Evolutionary conservation across 2,113 vertebrate species (phyloP).

Genomic region (Origma solitaria): DNA sequence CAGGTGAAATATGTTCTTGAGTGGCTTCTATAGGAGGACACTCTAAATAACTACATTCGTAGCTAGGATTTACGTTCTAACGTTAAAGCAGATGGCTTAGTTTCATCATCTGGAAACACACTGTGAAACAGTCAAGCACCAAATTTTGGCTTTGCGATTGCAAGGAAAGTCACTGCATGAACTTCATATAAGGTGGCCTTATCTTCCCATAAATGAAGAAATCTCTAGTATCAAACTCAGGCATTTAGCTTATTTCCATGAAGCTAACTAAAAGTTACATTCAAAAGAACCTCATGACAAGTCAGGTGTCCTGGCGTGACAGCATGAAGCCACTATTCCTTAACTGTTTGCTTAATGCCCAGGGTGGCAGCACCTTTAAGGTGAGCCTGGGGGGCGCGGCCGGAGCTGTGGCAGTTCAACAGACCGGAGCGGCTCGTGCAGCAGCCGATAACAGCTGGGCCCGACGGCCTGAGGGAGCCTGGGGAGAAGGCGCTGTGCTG

Average conservation of each 20-base stretch:
- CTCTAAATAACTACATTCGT: conserved; percentile 24
- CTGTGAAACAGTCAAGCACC: not conserved
- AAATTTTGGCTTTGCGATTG: not conserved
- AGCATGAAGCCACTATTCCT: no score
- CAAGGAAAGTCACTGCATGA: not conserved
- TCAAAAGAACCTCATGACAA: not conserved
- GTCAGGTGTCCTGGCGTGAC: no score
- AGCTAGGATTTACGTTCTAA: conserved; percentile 35
- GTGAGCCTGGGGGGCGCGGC: no score
- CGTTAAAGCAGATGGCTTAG: conserved; percentile 10
- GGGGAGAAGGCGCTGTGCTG: no score
- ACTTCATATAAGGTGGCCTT: not conserved
- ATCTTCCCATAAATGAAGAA: not conserved
- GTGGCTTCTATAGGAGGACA: not conserved
- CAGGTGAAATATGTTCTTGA: not conserved
- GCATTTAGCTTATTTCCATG: not conserved
- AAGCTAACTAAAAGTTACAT: not conserved
- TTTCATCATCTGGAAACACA: not conserved
- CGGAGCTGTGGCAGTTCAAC: no score
- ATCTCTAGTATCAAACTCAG: not conserved
- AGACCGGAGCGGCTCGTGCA: no score
- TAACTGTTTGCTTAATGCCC: no score
- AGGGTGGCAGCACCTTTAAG: no score
- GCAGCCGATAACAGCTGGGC: no score
- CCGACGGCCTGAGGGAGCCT: no score